Evolutionary conservation across 2,113 vertebrate species (phyloP).

Genomic region (Lonchura striata): DNA sequence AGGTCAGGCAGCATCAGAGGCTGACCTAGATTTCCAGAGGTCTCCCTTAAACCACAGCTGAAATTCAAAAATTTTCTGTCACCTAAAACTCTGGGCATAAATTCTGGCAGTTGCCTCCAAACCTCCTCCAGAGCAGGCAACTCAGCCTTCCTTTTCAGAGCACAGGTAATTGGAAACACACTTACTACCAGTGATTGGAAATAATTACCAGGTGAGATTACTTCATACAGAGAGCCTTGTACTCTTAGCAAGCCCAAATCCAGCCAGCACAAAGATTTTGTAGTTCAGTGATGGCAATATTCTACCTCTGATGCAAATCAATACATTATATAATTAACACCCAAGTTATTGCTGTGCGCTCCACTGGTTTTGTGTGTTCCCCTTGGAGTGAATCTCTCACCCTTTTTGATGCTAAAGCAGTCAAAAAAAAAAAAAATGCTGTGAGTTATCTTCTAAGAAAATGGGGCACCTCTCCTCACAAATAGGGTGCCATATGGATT

Average conservation of each 20-base stretch:
- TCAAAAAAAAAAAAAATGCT: conserved; percentile 21
- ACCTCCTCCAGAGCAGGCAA: not conserved
- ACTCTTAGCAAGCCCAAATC: not conserved
- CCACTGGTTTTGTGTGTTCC: not conserved
- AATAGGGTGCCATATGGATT: conserved; percentile 12
- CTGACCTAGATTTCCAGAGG: not conserved
- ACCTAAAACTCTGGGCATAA: accelerated
- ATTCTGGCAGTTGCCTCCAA: not conserved
- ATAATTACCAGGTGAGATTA: not conserved
- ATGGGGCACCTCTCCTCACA: not conserved
- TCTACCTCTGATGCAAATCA: not conserved
- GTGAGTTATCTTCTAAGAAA: not conserved
- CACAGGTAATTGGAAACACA: not conserved
- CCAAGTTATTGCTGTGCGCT: not conserved
- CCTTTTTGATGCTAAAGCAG: not conserved
- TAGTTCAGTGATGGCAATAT: not conserved
- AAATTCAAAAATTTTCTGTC: not conserved
- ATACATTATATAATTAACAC: not conserved
- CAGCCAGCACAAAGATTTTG: not conserved
- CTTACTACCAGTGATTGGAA: not conserved
- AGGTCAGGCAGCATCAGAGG: not conserved
- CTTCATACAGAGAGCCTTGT: not conserved
- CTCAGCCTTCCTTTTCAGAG: not conserved
- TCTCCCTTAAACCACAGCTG: not conserved
- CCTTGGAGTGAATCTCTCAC: not conserved